A percentile compares a stretch with the other conserved stretches of the same genome.
Conservation (phyloP, 64 coral and sea anemone species). For the Montipora capricornis region DNA sequence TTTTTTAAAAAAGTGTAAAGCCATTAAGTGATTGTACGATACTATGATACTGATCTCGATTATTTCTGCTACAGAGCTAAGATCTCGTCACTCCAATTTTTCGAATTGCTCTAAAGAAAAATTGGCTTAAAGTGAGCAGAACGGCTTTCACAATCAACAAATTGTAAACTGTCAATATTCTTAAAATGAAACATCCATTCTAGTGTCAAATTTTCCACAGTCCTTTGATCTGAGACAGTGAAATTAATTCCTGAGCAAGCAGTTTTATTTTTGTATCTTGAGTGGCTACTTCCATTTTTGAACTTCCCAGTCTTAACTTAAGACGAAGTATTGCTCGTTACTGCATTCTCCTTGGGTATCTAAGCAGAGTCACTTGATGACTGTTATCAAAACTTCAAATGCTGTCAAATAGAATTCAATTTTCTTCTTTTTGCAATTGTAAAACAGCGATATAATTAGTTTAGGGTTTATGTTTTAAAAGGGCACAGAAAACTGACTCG, state of each 20-base stretch:
- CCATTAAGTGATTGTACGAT: too few relatives aligned
- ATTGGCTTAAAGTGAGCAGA: too few relatives aligned
- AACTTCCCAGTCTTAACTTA: too few relatives aligned
- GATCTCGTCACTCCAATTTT: too few relatives aligned
- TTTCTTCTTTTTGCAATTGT: not conserved
- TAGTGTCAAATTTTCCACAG: not conserved
- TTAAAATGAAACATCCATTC: not conserved
- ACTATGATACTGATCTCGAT: too few relatives aligned
- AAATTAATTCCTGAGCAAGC: not conserved
- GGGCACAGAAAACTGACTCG: not conserved
- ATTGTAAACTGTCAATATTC: not conserved
- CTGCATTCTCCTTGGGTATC: too few relatives aligned
- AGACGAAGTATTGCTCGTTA: too few relatives aligned
- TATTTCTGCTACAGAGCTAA: too few relatives aligned
- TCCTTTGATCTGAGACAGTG: too few relatives aligned
- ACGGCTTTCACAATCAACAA: not conserved
- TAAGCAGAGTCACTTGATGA: not conserved
- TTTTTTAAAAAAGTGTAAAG: not conserved
- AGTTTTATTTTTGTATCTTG: not conserved
- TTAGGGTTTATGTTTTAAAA: not conserved
- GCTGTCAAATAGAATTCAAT: constrained; percentile 4
- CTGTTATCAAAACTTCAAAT: not conserved
- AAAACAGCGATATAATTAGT: not conserved
- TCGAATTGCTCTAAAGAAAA: too few relatives aligned
- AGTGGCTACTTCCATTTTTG: not conserved